A percentile compares a stretch with the other conserved stretches of the same genome.
These are phyloP conservation scores for Spilosoma lubricipeda DNA, from an alignment of 2,888 invertebrate species.

Conservation along the genomic window DNA sequence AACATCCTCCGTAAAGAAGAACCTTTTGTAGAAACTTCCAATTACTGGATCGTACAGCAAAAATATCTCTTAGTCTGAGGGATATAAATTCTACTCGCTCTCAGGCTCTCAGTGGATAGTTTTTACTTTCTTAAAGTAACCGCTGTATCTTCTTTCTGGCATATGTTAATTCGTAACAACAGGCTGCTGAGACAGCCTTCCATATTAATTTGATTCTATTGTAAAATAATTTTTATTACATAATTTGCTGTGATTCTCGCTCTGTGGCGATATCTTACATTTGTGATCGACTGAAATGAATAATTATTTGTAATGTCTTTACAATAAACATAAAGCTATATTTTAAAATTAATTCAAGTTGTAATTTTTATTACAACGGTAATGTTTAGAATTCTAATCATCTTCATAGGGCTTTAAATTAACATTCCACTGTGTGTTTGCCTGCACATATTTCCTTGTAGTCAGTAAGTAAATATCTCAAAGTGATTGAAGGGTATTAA, in stretches of 20 bases:
- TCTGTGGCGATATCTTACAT: not conserved
- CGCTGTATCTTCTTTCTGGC: not conserved
- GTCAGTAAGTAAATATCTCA: slow-evolving; percentile 14
- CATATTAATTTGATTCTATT: too few relatives aligned
- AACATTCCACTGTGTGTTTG: slow-evolving; percentile 6
- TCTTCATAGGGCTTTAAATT: not conserved
- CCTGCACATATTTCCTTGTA: slow-evolving; percentile 14
- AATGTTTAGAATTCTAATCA: not conserved
- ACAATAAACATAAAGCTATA: not conserved
- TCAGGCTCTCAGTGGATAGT: too few relatives aligned
- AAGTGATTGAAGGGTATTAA: slow-evolving; percentile 15
- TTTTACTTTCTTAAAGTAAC: too few relatives aligned
- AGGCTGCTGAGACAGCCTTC: not conserved
- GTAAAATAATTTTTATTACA: too few relatives aligned
- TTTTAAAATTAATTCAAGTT: not conserved
- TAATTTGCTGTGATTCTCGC: too few relatives aligned
- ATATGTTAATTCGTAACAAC: not conserved
- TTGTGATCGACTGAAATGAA: not conserved
- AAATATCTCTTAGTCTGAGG: not conserved
- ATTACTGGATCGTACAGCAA: too few relatives aligned
- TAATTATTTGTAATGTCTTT: not conserved
- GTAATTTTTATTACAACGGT: not conserved
- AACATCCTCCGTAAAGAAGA: not conserved
- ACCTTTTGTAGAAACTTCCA: too few relatives aligned
- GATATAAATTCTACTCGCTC: too few relatives aligned